These are phyloP conservation scores for Cinclus mexicanus DNA, from an alignment of 2,113 vertebrate genomes.

Conservation along the genomic window DNA sequence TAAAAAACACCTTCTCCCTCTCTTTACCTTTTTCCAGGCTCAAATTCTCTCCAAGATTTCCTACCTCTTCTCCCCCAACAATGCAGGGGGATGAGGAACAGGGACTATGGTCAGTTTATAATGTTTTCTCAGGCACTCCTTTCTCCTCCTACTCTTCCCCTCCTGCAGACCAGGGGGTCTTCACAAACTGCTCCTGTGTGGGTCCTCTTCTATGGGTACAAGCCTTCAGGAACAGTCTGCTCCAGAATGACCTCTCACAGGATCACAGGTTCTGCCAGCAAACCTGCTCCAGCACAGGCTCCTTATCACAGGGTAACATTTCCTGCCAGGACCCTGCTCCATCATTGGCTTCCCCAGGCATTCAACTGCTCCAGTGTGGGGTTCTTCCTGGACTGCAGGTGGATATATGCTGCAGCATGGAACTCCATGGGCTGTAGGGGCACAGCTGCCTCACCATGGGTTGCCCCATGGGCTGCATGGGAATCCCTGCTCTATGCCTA, in stretches of 20 bases:
- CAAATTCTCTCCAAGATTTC: background rate
- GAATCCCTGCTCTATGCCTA: rapidly evolving
- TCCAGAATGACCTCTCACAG: background rate
- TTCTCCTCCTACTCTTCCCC: background rate
- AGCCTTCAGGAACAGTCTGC: background rate
- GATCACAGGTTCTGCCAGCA: background rate
- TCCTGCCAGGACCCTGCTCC: background rate
- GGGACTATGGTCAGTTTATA: background rate
- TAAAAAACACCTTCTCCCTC: background rate
- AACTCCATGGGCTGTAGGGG: background rate
- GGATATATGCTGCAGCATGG: background rate
- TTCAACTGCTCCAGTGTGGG: background rate
- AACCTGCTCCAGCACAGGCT: background rate
- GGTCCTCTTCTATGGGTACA: background rate
- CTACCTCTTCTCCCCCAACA: rapidly evolving
- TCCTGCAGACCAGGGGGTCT: rapidly evolving
- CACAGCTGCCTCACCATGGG: background rate
- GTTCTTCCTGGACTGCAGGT: background rate
- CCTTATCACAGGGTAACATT: no score
- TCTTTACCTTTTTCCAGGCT: background rate
- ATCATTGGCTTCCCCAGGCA: background rate
- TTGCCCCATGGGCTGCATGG: rapidly evolving
- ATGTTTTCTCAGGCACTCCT: background rate
- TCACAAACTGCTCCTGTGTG: background rate
- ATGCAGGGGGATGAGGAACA: rapidly evolving